phyloP scores from a whole-genome alignment of 2,888 invertebrate genomes.

The Athalia cordata region DNA sequence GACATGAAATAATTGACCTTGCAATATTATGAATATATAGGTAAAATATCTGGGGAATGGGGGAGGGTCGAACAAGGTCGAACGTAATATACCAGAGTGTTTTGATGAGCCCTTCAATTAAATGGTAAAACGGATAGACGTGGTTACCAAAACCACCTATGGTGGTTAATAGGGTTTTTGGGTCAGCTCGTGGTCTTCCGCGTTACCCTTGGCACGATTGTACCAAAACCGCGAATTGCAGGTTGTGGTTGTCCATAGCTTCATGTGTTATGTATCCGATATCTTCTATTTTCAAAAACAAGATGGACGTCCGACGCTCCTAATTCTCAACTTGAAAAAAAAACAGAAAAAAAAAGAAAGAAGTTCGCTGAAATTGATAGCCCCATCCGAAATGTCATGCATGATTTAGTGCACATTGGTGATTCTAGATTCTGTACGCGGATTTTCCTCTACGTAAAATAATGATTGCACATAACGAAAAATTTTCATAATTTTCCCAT shows the following conservation, averaged over 20 bases:
- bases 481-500: no score
- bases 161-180: no score
- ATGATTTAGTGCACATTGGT: not conserved
- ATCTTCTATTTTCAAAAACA: no score
- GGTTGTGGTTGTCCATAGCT: no score
- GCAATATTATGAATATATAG: no score
- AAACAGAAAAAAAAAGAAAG: not conserved
- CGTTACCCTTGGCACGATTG: not conserved
- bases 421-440: no score
- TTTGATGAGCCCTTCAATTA: slow-evolving; percentile 36
- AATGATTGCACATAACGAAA: no score
- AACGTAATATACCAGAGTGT: not conserved
- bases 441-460: no score
- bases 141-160: no score
- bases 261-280: no score
- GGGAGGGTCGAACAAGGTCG: slow-evolving; percentile 34
- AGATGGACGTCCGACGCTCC: not conserved
- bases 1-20: no score
- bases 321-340: not conserved
- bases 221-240: slow-evolving; percentile 9
- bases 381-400: not conserved
- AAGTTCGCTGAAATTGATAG: not conserved
- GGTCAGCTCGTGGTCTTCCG: no score
- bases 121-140: slow-evolving; percentile 9
- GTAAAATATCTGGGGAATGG: not conserved